Evolutionary conservation across 2,797 vertebrate genomes (phyloP).

Genomic region (Lindbergichthys nudifrons): DNA sequence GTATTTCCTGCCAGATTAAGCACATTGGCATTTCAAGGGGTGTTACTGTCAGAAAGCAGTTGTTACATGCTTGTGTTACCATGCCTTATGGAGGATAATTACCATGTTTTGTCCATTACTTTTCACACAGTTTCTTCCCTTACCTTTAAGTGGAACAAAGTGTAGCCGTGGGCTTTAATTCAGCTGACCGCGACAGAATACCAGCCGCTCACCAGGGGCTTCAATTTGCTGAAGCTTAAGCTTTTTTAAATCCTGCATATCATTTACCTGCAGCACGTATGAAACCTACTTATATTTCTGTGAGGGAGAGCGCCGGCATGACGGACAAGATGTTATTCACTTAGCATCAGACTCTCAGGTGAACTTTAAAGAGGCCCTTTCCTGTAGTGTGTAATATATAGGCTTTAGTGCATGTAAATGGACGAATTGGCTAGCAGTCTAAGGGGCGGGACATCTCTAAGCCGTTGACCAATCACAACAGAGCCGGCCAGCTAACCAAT

Average conservation of each 20-base stretch:
- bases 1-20: neutral
- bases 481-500: no score
- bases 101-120: neutral
- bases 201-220: conserved; percentile 37
- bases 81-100: neutral
- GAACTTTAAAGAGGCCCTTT: no score
- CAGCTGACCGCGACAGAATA: conserved; percentile 46
- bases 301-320: conserved; percentile 15
- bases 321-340: conserved; percentile 47
- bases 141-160: conserved; percentile 18
- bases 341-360: conserved; percentile 8
- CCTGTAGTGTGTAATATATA: no score
- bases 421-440: no score
- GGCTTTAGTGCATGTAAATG: no score
- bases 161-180: conserved; percentile 21
- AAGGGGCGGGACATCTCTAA: no score
- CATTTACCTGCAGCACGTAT: conserved; percentile 45
- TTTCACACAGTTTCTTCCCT: neutral
- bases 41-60: conserved; percentile 4
- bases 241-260: conserved; percentile 39
- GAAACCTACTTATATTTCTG: conserved; percentile 40
- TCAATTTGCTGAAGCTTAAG: conserved; percentile 42
- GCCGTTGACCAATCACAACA: no score
- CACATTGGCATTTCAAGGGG: neutral
- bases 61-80: neutral